A percentile compares a stretch with the other conserved stretches of the same genome.
Conservation (phyloP, 2,797 vertebrate genomes). For the Petrocephalus sullivani region DNA sequence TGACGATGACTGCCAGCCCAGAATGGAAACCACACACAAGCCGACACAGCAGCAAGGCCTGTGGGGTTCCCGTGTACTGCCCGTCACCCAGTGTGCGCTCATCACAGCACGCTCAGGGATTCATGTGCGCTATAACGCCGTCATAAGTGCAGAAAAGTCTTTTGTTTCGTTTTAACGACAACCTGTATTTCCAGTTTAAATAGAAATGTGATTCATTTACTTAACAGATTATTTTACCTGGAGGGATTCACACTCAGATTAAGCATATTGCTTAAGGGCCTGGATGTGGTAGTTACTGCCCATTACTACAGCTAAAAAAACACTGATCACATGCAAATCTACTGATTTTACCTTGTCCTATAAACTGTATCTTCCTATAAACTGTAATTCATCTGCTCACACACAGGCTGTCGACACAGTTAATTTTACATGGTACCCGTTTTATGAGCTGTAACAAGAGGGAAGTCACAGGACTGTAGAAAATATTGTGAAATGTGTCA, state of each 20-base stretch:
- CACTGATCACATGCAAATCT: neutral
- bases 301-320: neutral
- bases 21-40: neutral
- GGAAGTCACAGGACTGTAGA: neutral
- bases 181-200: neutral
- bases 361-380: neutral
- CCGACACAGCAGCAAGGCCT: neutral
- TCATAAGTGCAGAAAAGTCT: neutral
- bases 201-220: neutral
- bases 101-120: neutral
- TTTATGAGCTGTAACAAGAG: neutral
- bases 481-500: slow-evolving; percentile 3
- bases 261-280: neutral
- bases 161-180: neutral
- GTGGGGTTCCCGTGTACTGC: neutral
- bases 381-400: neutral
- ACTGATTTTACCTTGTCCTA: neutral
- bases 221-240: neutral
- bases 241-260: neutral
- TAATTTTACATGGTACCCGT: neutral
- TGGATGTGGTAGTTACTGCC: neutral
- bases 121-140: neutral
- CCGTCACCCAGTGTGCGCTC: no score
- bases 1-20: neutral
- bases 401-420: neutral